A percentile compares a stretch with the other conserved stretches of the same genome.
Conservation (phyloP, 2,113 vertebrate species). For the Boulengeromyrus knoepffleri region DNA sequence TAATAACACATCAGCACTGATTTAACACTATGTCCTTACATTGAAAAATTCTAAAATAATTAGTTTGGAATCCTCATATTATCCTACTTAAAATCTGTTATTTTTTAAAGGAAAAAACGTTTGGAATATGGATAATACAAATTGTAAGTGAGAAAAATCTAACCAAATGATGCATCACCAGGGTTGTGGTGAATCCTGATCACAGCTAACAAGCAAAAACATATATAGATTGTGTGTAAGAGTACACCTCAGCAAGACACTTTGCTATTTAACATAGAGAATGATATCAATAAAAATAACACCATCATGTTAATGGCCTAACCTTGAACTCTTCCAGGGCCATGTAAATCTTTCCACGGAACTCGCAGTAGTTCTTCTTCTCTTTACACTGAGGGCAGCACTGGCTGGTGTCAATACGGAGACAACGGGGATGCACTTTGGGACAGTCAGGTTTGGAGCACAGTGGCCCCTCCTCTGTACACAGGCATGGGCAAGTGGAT, state of each 20-base stretch:
- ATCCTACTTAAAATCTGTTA: neutral
- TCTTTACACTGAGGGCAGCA: slow-evolving; percentile 96
- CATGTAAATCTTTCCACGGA: slow-evolving; percentile 83
- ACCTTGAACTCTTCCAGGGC: slow-evolving; percentile 95
- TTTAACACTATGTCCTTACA: neutral
- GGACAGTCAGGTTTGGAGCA: slow-evolving; percentile 93
- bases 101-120: neutral
- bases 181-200: too few relatives aligned
- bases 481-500: slow-evolving; percentile 90
- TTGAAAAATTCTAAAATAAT: neutral
- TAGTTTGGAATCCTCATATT: neutral
- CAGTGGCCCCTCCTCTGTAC: slow-evolving; percentile 94
- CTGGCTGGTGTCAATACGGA: slow-evolving; percentile 90
- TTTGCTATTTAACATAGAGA: neutral
- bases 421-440: slow-evolving; percentile 85
- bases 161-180: neutral
- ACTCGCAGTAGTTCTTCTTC: slow-evolving; percentile 92
- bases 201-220: neutral
- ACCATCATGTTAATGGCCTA: slow-evolving; percentile 44
- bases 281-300: neutral
- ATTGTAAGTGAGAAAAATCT: neutral
- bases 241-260: neutral
- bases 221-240: neutral
- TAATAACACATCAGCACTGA: neutral
- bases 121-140: neutral